Conservation (phyloP, 2,113 vertebrate genomes). For the Salvator merianae region DNA sequence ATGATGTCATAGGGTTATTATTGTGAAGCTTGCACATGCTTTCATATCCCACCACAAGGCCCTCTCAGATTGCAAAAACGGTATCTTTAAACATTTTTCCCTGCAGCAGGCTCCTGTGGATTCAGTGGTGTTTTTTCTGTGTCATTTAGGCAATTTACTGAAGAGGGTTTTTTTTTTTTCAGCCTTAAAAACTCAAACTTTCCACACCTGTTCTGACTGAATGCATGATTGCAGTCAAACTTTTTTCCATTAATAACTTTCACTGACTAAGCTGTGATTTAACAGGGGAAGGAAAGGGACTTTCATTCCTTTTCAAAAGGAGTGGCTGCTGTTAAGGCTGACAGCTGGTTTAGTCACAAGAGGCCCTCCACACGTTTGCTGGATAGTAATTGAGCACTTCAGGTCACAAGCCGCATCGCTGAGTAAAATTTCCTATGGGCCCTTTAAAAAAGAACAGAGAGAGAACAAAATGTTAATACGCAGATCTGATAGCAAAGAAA, state of each 20-base stretch:
- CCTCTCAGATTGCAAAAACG: not conserved
- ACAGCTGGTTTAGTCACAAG: conserved; percentile 61
- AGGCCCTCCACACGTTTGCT: not conserved
- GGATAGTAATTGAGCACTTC: conserved; percentile 48
- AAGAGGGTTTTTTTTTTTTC: conserved; percentile 13
- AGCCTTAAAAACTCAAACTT: not conserved
- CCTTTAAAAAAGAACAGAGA: not conserved
- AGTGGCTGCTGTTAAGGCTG: conserved; percentile 51
- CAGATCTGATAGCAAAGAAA: conserved; percentile 31
- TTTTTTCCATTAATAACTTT: conserved; percentile 56
- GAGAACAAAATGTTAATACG: conserved; percentile 33
- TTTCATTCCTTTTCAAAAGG: conserved; percentile 58
- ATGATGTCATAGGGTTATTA: not conserved
- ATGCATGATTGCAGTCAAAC: conserved; percentile 38
- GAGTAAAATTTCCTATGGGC: conserved; percentile 61
- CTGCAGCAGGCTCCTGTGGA: not conserved
- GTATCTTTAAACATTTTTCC: not conserved
- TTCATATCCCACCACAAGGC: not conserved
- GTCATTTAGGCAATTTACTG: not conserved
- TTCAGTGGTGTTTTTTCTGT: not conserved
- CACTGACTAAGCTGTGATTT: conserved; percentile 42
- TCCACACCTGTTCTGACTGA: conserved; percentile 46
- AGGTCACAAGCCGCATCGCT: conserved; percentile 57
- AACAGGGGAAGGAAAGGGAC: conserved; percentile 43
- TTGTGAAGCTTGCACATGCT: not conserved